Conservation (phyloP, 1,140 invertebrate genomes). For the Drosophila baimaii region DNA sequence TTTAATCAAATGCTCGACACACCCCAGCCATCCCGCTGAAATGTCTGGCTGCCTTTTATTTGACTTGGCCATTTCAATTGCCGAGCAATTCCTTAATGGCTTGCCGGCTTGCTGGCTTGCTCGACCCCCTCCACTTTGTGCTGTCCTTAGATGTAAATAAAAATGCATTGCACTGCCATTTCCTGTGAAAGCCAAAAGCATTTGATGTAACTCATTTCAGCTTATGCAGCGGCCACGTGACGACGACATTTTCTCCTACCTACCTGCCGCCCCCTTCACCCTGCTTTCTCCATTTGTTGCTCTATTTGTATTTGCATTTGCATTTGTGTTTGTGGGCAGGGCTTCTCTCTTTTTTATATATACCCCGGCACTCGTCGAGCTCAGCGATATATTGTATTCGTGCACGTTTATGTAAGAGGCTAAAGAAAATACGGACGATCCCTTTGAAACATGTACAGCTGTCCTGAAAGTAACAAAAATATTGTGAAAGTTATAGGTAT, state of each 20-base stretch:
- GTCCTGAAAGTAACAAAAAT: neutral
- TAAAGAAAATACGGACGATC: neutral
- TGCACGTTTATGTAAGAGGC: neutral
- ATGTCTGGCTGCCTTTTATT: conserved; percentile 43
- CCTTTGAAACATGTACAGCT: neutral
- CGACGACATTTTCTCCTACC: conserved; percentile 34
- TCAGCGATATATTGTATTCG: conserved; percentile 6
- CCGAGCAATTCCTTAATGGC: conserved; percentile 80
- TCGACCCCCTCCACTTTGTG: neutral
- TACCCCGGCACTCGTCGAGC: conserved; percentile 12
- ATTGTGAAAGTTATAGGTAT: neutral
- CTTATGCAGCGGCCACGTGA: conserved; percentile 66
- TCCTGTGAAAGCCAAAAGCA: conserved; percentile 76
- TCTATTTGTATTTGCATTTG: conserved; percentile 43
- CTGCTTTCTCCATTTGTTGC: conserved; percentile 15
- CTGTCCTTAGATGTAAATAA: conserved; percentile 69
- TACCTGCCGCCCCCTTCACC: too few species aligned
- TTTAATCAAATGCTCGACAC: conserved; percentile 75
- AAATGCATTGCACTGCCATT: conserved; percentile 76
- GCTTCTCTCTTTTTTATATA: conserved; percentile 16
- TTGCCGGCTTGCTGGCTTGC: conserved; percentile 67
- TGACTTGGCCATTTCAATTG: conserved; percentile 73
- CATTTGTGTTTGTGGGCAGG: conserved; percentile 23
- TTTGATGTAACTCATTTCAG: conserved; percentile 78
- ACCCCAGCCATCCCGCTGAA: conserved; percentile 5